These are phyloP conservation scores for Cordilura impudica DNA, from an alignment of 2,888 invertebrate species.

Conservation along the genomic window DNA sequence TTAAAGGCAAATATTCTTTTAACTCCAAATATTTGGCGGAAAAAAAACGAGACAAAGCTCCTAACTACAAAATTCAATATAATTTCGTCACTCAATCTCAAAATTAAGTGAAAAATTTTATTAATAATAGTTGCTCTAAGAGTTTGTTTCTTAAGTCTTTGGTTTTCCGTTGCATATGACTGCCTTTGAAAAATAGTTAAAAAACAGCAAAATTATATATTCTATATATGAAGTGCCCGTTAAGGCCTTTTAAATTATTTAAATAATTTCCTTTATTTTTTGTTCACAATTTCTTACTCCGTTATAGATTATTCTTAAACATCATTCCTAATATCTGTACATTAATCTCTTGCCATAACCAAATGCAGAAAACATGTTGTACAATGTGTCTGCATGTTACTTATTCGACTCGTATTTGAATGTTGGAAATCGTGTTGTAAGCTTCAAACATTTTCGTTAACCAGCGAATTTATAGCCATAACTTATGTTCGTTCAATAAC, in stretches of 20 bases:
- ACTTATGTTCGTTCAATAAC: constrained; percentile 57
- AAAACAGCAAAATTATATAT: too few species aligned
- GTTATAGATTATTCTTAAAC: constrained; percentile 6
- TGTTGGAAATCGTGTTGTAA: constrained; percentile 43
- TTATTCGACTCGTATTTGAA: not conserved
- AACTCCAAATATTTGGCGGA: too few species aligned
- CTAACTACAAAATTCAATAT: too few species aligned
- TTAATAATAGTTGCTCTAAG: too few species aligned
- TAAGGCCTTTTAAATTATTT: too few species aligned
- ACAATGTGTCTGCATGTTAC: constrained; percentile 19
- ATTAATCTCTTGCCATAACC: constrained; percentile 26
- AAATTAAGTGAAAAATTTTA: too few species aligned
- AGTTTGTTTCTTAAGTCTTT: not conserved
- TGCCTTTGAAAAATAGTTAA: too few species aligned
- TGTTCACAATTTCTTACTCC: not conserved
- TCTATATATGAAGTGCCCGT: too few species aligned
- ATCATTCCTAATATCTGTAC: constrained; percentile 40
- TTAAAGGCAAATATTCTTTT: too few species aligned
- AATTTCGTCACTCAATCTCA: too few species aligned
- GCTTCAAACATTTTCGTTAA: constrained; percentile 44
- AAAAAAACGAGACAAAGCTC: too few species aligned
- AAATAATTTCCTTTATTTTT: not conserved
- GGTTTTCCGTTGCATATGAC: too few species aligned
- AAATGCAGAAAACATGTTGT: constrained; percentile 33
- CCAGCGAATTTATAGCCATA: constrained; percentile 57